A percentile compares a stretch with the other conserved stretches of the same genome.
These are phyloP conservation scores for Epinephelus coioides DNA, from an alignment of 2,797 vertebrate genomes.

Conservation along the genomic window DNA sequence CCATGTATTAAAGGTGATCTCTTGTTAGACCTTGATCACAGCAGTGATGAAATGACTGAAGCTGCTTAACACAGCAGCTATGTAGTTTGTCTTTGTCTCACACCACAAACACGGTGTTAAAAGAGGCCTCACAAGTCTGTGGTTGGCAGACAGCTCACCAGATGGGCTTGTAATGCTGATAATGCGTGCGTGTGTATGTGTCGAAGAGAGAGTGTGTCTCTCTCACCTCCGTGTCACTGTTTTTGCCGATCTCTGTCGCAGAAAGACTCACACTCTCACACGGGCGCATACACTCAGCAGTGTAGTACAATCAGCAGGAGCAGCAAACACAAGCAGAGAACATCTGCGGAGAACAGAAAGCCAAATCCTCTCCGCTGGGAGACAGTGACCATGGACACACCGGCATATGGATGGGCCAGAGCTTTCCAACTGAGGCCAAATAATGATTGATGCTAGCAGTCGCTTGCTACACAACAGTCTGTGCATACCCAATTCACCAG, in stretches of 20 bases:
- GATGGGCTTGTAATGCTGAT: constrained; percentile 64
- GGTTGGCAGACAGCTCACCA: constrained; percentile 60
- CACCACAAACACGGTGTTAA: constrained; percentile 43
- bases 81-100: constrained; percentile 39
- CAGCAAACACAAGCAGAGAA: constrained; percentile 70
- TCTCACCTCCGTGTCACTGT: constrained; percentile 29
- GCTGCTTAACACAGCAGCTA: constrained; percentile 17
- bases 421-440: constrained; percentile 76
- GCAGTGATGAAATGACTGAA: constrained; percentile 41
- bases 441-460: constrained; percentile 80
- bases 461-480: constrained; percentile 46
- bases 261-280: constrained; percentile 35
- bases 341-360: constrained; percentile 72
- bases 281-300: constrained; percentile 30
- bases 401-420: constrained; percentile 77
- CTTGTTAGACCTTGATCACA: constrained; percentile 43
- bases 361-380: constrained; percentile 74
- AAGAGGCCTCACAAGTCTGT: constrained; percentile 55
- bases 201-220: constrained; percentile 3
- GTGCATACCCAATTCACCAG: constrained; percentile 63
- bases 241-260: constrained; percentile 32
- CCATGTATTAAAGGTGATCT: constrained; percentile 3
- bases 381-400: constrained; percentile 71
- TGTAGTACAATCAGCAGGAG: constrained; percentile 68
- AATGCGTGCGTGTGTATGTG: constrained; percentile 32